Conservation (phyloP, 2,797 vertebrate species). For the Australoheros facetus region DNA sequence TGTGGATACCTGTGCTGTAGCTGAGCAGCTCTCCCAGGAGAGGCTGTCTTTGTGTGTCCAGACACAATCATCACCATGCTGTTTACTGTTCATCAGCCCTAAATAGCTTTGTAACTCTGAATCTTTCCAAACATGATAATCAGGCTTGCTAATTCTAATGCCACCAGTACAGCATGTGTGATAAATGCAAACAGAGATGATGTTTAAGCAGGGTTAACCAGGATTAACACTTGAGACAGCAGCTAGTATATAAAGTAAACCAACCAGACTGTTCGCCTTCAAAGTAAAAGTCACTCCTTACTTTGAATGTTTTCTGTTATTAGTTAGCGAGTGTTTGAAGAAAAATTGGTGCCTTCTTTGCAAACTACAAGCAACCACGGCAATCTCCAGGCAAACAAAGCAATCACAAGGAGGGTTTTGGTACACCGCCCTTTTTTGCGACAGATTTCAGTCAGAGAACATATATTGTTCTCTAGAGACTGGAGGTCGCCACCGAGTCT, state of each 20-base stretch:
- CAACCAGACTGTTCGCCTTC: too few species aligned
- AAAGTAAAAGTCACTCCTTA: too few species aligned
- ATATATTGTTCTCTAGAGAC: too few species aligned
- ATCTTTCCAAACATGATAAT: background rate
- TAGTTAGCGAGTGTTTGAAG: too few species aligned
- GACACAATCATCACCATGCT: background rate
- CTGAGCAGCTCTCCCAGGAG: slow-evolving; percentile 7
- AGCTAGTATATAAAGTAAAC: background rate
- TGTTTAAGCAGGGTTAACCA: background rate
- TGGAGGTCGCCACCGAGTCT: too few species aligned
- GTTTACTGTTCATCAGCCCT: background rate
- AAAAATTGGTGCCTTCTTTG: too few species aligned
- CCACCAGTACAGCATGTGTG: background rate
- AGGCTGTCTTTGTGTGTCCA: background rate
- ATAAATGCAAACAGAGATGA: background rate
- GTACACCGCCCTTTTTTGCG: too few species aligned
- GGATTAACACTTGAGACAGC: background rate
- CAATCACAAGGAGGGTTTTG: too few species aligned
- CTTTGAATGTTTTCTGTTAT: too few species aligned
- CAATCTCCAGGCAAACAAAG: too few species aligned
- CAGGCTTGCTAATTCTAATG: background rate
- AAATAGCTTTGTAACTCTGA: background rate
- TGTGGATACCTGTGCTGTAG: slow-evolving; percentile 3
- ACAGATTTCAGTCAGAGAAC: too few species aligned
- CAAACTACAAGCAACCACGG: too few species aligned